A percentile compares a stretch with the other conserved stretches of the same genome.
These are phyloP conservation scores for Haliclona indistincta DNA, from an alignment of 37 sponge, comb jelly and placozoan species.

Conservation along the genomic window DNA sequence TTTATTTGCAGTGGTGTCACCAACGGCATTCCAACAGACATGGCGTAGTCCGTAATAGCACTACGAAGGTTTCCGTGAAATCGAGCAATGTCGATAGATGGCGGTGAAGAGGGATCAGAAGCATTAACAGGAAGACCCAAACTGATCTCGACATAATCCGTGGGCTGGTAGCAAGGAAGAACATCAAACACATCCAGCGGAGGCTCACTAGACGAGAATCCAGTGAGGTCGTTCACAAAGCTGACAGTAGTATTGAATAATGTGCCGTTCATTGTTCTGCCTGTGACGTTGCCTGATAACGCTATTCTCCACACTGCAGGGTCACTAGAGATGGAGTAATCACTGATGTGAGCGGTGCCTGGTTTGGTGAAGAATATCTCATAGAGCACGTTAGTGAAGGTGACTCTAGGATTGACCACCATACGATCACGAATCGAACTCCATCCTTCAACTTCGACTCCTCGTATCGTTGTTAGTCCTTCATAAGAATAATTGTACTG, in stretches of 20 bases:
- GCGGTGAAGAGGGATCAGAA: too few species aligned
- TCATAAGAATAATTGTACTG: slow-evolving; percentile 55
- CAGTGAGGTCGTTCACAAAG: not conserved
- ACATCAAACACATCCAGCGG: slow-evolving; percentile 51
- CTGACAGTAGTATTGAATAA: not conserved
- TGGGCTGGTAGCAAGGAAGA: slow-evolving; percentile 12
- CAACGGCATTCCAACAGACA: slow-evolving; percentile 15
- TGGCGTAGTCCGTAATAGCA: slow-evolving; percentile 9
- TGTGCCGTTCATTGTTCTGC: not conserved
- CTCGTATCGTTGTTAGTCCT: slow-evolving; percentile 55
- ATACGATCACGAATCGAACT: slow-evolving; percentile 13
- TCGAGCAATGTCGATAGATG: not conserved
- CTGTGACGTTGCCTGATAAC: slow-evolving; percentile 16
- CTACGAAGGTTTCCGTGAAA: slow-evolving; percentile 31
- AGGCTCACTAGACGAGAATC: slow-evolving; percentile 24
- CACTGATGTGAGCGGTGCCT: too few species aligned
- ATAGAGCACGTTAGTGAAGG: slow-evolving; percentile 19
- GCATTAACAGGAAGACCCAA: slow-evolving; percentile 8
- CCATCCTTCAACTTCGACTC: slow-evolving; percentile 62
- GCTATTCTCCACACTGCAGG: slow-evolving; percentile 2
- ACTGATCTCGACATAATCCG: slow-evolving; percentile 1
- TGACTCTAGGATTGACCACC: not conserved
- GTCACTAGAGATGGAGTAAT: not conserved
- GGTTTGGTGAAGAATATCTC: slow-evolving; percentile 61
- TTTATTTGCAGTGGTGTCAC: slow-evolving; percentile 44